Evolutionary conservation across 2,113 vertebrate genomes (phyloP).

Genomic region (Lichenostomus cassidix): DNA sequence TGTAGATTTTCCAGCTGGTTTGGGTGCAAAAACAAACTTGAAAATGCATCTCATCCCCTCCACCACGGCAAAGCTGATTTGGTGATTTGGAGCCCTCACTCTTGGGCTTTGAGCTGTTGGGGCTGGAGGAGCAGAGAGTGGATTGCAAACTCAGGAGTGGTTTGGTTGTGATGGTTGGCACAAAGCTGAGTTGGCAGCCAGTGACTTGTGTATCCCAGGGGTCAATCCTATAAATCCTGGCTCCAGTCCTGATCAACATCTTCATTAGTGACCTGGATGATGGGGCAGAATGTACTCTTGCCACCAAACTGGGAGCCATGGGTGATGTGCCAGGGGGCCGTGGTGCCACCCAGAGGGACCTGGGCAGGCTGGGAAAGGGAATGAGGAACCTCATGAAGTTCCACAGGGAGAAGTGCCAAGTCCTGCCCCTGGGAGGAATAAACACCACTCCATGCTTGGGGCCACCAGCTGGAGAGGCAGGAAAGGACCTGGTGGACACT

Average conservation of each 20-base stretch:
- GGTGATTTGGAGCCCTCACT: background rate
- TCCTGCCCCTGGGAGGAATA: background rate
- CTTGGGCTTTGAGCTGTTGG: background rate
- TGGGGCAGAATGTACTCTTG: background rate
- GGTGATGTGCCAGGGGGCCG: background rate
- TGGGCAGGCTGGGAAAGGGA: background rate
- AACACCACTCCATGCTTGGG: background rate
- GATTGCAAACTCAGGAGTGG: background rate
- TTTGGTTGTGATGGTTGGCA: background rate
- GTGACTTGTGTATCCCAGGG: background rate
- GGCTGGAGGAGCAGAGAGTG: background rate
- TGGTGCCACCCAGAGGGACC: background rate
- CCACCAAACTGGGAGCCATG: background rate
- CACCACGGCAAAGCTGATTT: background rate
- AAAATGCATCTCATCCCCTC: background rate
- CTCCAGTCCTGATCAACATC: background rate
- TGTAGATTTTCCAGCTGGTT: background rate
- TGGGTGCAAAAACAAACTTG: background rate
- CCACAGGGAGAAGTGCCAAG: background rate
- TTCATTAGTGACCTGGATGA: background rate
- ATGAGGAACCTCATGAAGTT: background rate
- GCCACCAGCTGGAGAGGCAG: background rate
- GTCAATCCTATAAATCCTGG: background rate
- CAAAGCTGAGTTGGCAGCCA: rapidly evolving
- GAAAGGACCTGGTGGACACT: background rate